Base-by-base conservation (phyloP, 2,888 invertebrate species). In the Tenthredo distinguenda region DNA sequence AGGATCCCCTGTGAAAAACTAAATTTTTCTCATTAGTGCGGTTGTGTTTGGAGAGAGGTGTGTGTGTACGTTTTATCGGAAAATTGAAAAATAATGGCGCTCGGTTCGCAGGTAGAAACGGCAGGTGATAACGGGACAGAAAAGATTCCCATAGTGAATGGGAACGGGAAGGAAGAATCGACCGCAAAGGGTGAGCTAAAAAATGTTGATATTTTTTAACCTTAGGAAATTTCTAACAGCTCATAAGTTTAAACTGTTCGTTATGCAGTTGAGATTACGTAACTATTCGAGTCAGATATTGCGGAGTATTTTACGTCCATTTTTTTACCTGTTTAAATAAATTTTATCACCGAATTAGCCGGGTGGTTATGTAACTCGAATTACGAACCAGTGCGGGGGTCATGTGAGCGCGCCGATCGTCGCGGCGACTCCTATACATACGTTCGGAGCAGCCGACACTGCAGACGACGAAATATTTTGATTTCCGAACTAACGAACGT, bases 71-170 rank as follows among this genome's bases (percentile, higher is more conserved):
- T 68, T 76, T 47, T 40, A 58, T 85, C 55, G 62, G 85, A 82
- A 62, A 77, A 84, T 68, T 40, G 47, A 47, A 62, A 82, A 86
- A 87, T 85, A 87, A 94, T 94, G 94, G 93, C 93, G 91, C 92
- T 94, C 87, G 94, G 93, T 85, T 92, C 94, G 86, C 93, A 94
- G 88, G 92, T 93, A 86, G 94, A 93, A 88, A 90, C 90, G 86
- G 90, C 91, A 88, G 88, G 91, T 86, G 93, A 93, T 88, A 92
- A 92, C 88, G 92, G 92, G 87, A 91, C 88, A 86, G 88, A 91
- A 87, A 92, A 91, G 89, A 91, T 90, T 87, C 91, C 92, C 43
- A 83, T 93, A 88, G 87, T 91, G 86, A 92, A 92, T 87, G 91
- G 92, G 87, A 90, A 87, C 68, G 71, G 47, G 84, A 85, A 88